Base-by-base conservation (phyloP, 2,888 invertebrate genomes). In the Spisula subtruncata region DNA sequence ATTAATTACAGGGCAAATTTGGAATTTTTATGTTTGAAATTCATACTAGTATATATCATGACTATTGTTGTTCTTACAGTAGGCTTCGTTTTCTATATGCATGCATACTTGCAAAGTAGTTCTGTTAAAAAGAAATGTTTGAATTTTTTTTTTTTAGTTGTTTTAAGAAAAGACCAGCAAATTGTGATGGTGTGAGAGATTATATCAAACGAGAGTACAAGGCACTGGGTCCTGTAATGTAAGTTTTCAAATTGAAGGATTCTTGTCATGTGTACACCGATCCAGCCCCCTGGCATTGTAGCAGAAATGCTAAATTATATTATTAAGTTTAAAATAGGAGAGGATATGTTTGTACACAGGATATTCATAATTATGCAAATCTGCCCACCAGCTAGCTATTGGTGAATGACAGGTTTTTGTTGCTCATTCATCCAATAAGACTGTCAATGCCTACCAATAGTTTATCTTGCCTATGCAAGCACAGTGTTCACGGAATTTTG, bases 151-250 rank as follows among this genome's bases (percentile, higher is more conserved):
- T 35, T 88, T 90, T 46, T 87, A 92, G 92, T 16, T 89, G 92
- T 51, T 87, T 91, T 41, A 91, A 89, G 32, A 88, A 88, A 41
- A 91, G 79, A n/a, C 41, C 54, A 10, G 71, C n/a, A 41, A 87
- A 81, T 29, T 81, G 89, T 29, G 81, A 87, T 32, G 83, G 85
- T 29, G 86, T 92, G 12, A 79, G 91, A 66, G 89, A 90, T 25
- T 92, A 83, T n/a, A 87, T 92, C 81, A 89, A 91, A 51, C 48
- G 81, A 66, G 90, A 92, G 86, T 92, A 92, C 51, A 66, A 87
- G 46, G 85, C 87, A 20, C 86, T 92, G 0, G 92, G 92, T 29
- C 84, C 91, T 35, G 81, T 92, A 66, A 84, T 46, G 92, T 92
- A 90, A 79, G 87, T 75, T 20, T 32, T 56, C 18, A 35, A 20